A percentile compares a stretch with the other conserved stretches of the same genome.
These are phyloP conservation scores for Apamea monoglypha DNA, from an alignment of 2,888 invertebrate genomes.

Conservation along the genomic window DNA sequence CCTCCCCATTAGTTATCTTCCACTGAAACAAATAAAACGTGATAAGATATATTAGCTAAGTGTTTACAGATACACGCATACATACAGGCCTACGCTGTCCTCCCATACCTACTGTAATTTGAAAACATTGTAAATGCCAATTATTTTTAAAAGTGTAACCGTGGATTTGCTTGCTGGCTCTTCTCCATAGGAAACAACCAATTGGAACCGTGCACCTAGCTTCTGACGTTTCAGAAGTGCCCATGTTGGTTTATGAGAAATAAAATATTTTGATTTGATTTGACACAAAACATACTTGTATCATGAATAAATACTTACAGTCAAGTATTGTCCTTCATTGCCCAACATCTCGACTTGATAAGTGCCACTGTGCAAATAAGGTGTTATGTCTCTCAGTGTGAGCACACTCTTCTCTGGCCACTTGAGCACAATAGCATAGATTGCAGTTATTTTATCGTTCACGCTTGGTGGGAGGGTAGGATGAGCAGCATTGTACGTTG, in stretches of 20 bases:
- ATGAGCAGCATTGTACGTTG: conserved; percentile 69
- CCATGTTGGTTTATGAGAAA: no score
- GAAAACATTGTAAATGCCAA: no score
- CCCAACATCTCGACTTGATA: conserved; percentile 78
- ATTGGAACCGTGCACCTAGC: no score
- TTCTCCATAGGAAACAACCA: no score
- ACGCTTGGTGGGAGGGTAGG: conserved; percentile 71
- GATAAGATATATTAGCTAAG: conserved; percentile 25
- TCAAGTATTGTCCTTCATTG: conserved; percentile 70
- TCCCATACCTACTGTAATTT: no score
- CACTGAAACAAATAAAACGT: conserved; percentile 82
- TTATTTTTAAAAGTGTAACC: no score
- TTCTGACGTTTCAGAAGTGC: no score
- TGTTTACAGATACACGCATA: conserved; percentile 12
- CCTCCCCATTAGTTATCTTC: conserved; percentile 75
- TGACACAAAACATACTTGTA: neutral
- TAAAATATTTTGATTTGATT: no score
- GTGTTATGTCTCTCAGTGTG: conserved; percentile 71
- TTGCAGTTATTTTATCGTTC: conserved; percentile 72
- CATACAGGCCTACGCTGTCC: no score
- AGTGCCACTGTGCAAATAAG: conserved; percentile 73
- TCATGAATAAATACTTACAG: conserved; percentile 78
- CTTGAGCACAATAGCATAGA: conserved; percentile 93
- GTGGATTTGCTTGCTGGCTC: no score
- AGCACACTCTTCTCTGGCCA: conserved; percentile 92